phyloP scores from a whole-genome alignment of 2,113 vertebrate genomes.

The Vireo altiloquus region DNA sequence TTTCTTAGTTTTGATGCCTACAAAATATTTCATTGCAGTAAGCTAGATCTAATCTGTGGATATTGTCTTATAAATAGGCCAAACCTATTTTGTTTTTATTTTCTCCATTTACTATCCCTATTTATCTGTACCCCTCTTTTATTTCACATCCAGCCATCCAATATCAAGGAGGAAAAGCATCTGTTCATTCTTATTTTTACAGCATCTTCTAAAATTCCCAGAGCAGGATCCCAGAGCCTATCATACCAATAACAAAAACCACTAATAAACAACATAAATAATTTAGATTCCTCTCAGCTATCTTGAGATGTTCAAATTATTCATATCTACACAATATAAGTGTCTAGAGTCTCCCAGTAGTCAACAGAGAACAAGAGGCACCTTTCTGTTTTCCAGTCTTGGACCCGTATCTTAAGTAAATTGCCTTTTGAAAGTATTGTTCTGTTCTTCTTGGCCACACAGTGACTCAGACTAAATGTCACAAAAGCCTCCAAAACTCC shows the following conservation, averaged over 20 bases:
- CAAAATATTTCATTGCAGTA: neutral
- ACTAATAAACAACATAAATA: neutral
- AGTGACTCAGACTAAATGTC: neutral
- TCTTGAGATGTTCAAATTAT: neutral
- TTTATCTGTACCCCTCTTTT: neutral
- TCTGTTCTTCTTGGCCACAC: neutral
- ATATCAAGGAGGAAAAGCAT: neutral
- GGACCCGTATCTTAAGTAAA: neutral
- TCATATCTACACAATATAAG: neutral
- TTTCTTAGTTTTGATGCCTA: neutral
- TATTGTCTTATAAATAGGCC: neutral
- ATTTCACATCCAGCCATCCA: neutral
- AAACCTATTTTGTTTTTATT: neutral
- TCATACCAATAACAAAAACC: neutral
- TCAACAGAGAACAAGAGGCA: neutral
- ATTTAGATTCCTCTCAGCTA: neutral
- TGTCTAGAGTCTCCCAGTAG: neutral
- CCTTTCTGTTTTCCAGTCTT: neutral
- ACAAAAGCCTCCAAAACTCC: neutral
- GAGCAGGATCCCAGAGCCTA: neutral
- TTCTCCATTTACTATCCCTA: neutral
- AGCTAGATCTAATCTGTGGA: neutral
- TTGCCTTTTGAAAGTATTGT: neutral
- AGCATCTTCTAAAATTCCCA: neutral
- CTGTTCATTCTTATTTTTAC: neutral